Base-by-base conservation (phyloP, 2,888 invertebrate genomes). In the Dusona sp. region DNA sequence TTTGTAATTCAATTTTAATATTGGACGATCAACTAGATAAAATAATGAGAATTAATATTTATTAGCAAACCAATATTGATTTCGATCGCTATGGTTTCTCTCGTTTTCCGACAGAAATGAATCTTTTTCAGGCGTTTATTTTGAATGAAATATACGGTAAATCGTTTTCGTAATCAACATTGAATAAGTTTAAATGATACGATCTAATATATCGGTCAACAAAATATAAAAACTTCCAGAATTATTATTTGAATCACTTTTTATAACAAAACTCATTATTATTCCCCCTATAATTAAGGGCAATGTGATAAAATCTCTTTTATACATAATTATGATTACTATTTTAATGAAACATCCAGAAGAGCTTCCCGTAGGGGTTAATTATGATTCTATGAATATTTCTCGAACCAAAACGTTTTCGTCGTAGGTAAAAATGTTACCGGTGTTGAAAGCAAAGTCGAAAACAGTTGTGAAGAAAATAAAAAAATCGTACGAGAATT, bases 361-460 rank as follows among this genome's bases (percentile, higher is more conserved):
- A 61, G 16, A 61, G 29, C 29, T 61, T 16, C 29, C 61, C 29
- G 57, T 1, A 13, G 3, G 29, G 4, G 16, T 29, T 29, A 13
- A 29, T 29, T 7, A 16, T 29, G 3, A 16, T 29, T 61, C 16
- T 1, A 61, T 16, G 61, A 61, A 61, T 45, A 19, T 8, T 25
- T 29, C 42, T 42, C n/a, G 16, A 29, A 36, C 61, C 33, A 22
- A 33, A 33, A 6, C 4, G 16, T 67, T 67, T 74, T 70, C 42
- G 9, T 51, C 29, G 6, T 19, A 86, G 86, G 45, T 1, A 8
- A 16, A 68, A 45, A 61, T 73, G 4, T 51, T 83, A 3, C 83
- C 80, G 16, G 68, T 64, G 42, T 19, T 80, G 73, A 67, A 54
- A 57, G 73, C 79, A 61, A 83, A 77, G 13, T 83, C 83, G 29